Evolutionary conservation across 2,113 vertebrate genomes (phyloP).

Genomic region (Gymnogyps californianus): DNA sequence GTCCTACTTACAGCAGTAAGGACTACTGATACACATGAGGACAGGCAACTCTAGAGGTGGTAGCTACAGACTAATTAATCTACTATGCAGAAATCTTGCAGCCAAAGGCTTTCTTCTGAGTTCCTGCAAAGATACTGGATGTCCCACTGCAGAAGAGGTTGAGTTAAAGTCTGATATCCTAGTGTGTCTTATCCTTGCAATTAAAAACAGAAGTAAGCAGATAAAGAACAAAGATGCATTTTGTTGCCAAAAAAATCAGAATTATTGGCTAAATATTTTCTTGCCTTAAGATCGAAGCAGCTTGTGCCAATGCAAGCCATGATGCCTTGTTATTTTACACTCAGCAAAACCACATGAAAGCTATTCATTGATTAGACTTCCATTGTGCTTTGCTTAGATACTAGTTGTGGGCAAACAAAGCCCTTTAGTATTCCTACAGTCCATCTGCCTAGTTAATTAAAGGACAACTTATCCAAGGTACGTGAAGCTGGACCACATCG

Average conservation of each 20-base stretch:
- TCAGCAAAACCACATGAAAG: background rate
- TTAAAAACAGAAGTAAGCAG: background rate
- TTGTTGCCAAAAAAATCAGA: background rate
- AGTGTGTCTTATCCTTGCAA: background rate
- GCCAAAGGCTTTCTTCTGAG: background rate
- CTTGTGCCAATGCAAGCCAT: background rate
- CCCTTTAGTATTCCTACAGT: background rate
- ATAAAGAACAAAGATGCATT: background rate
- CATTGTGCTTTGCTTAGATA: background rate
- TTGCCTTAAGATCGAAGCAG: background rate
- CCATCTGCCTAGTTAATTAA: background rate
- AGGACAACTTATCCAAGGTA: background rate
- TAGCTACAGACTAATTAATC: background rate
- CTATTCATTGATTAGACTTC: background rate
- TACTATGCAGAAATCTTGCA: background rate
- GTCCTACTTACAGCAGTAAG: background rate
- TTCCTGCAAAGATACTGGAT: background rate
- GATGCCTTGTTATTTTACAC: background rate
- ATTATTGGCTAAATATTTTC: conserved; percentile 40
- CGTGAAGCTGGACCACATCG: background rate
- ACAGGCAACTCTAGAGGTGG: background rate
- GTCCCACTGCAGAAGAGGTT: background rate
- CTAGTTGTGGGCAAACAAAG: background rate
- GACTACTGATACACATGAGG: background rate
- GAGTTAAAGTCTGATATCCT: background rate